phyloP scores from a whole-genome alignment of 2,888 invertebrate genomes.

The Melanostoma scalare region DNA sequence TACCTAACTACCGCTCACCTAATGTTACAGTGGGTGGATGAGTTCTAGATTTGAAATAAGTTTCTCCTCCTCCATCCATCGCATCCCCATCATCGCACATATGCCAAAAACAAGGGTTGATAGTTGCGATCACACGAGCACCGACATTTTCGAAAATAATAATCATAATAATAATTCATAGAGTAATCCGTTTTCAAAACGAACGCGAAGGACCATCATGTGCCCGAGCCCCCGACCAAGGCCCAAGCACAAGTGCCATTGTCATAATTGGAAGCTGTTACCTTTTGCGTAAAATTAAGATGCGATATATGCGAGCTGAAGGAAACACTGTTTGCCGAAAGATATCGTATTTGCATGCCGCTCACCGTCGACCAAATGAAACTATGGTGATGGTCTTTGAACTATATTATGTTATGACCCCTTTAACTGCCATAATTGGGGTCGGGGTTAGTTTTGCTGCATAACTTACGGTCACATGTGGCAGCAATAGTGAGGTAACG shows the following conservation, averaged over 20 bases:
- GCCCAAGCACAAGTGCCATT: slow-evolving; percentile 38
- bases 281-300: slow-evolving; percentile 67
- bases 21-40: no score
- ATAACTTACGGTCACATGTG: slow-evolving; percentile 68
- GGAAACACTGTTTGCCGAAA: slow-evolving; percentile 16
- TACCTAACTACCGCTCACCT: no score
- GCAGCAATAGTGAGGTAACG: slow-evolving; percentile 46
- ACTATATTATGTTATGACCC: slow-evolving; percentile 53
- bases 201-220: slow-evolving; percentile 9
- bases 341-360: slow-evolving; percentile 52
- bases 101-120: slow-evolving; percentile 40
- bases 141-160: slow-evolving; percentile 63
- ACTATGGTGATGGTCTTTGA: slow-evolving; percentile 56
- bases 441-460: slow-evolving; percentile 46
- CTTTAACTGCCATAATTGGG: slow-evolving; percentile 4
- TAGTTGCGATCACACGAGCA: slow-evolving; percentile 21
- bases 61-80: slow-evolving; percentile 5
- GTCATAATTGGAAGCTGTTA: slow-evolving; percentile 73
- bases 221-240: slow-evolving; percentile 8
- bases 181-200: slow-evolving; percentile 64
- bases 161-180: slow-evolving; percentile 67
- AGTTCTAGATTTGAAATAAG: background rate
- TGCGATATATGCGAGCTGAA: slow-evolving; percentile 31
- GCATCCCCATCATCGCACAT: background rate
- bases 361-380: slow-evolving; percentile 8